Conservation (phyloP, 2,888 invertebrate genomes). For the Nasonovia ribisnigri region DNA sequence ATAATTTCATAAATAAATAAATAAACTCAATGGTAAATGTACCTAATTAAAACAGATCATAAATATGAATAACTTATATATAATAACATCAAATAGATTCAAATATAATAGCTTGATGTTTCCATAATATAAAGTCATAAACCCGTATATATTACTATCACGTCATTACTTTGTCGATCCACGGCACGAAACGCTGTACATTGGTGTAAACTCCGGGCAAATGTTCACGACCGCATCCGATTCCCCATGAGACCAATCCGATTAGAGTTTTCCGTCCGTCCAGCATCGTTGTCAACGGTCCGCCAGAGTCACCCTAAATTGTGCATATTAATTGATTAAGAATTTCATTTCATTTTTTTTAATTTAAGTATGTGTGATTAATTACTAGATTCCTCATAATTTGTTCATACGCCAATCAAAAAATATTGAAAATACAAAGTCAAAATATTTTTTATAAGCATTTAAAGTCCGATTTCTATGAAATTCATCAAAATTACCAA, state of each 20-base stretch:
- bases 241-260: slow-evolving; percentile 92
- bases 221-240: slow-evolving; percentile 90
- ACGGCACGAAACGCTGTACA: slow-evolving; percentile 91
- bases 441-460: no score
- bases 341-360: no score
- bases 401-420: no score
- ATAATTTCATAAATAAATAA: slow-evolving; percentile 48
- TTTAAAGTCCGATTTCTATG: no score
- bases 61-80: slow-evolving; percentile 44
- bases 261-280: slow-evolving; percentile 89
- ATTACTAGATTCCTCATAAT: no score
- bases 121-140: not conserved
- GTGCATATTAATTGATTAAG: not conserved
- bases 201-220: slow-evolving; percentile 93
- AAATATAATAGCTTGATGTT: slow-evolving; percentile 16
- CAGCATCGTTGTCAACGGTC: slow-evolving; percentile 86
- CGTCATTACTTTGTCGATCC: slow-evolving; percentile 86
- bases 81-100: slow-evolving; percentile 3
- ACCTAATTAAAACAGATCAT: slow-evolving; percentile 8
- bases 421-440: no score
- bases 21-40: slow-evolving; percentile 48
- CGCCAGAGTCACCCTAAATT: slow-evolving; percentile 80
- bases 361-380: no score
- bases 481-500: no score
- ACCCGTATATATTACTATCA: not conserved